Evolutionary conservation across 2,888 invertebrate species (phyloP).

Genomic region (Stenoptilia bipunctidactyla): DNA sequence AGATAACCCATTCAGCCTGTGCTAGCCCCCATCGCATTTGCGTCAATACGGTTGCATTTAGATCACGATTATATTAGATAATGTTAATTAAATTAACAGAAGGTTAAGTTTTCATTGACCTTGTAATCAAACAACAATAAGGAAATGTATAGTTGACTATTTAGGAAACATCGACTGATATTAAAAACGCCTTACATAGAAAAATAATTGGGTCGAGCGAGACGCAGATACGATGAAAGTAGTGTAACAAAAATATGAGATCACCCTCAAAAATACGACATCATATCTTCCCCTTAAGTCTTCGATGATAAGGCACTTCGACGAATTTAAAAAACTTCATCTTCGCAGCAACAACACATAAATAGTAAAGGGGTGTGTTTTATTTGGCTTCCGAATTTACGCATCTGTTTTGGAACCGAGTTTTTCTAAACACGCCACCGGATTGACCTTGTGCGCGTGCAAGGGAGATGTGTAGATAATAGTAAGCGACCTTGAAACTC

Average conservation of each 20-base stretch:
- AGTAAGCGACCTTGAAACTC: slow-evolving; percentile 56
- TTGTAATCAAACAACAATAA: slow-evolving; percentile 14
- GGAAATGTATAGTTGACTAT: slow-evolving; percentile 18
- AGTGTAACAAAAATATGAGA: no score
- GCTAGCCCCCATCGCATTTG: slow-evolving; percentile 34
- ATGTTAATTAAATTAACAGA: slow-evolving; percentile 29
- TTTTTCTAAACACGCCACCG: slow-evolving; percentile 27
- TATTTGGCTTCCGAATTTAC: slow-evolving; percentile 44
- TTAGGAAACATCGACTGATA: no score
- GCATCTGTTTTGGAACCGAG: slow-evolving; percentile 44
- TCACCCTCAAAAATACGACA: no score
- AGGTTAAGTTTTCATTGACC: slow-evolving; percentile 47
- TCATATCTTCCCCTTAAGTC: no score
- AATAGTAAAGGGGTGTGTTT: slow-evolving; percentile 36
- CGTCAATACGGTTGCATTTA: slow-evolving; percentile 42
- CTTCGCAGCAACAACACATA: slow-evolving; percentile 26
- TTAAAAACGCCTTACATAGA: no score
- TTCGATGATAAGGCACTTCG: no score
- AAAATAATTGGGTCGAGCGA: no score
- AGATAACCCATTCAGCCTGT: slow-evolving; percentile 36
- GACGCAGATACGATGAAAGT: no score
- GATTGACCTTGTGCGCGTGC: slow-evolving; percentile 12
- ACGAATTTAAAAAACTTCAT: no score
- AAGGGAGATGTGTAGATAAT: slow-evolving; percentile 41
- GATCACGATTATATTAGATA: slow-evolving; percentile 21